Evolutionary conservation across 2,888 invertebrate species (phyloP).

Genomic region (Ecdyonurus torrentis): DNA sequence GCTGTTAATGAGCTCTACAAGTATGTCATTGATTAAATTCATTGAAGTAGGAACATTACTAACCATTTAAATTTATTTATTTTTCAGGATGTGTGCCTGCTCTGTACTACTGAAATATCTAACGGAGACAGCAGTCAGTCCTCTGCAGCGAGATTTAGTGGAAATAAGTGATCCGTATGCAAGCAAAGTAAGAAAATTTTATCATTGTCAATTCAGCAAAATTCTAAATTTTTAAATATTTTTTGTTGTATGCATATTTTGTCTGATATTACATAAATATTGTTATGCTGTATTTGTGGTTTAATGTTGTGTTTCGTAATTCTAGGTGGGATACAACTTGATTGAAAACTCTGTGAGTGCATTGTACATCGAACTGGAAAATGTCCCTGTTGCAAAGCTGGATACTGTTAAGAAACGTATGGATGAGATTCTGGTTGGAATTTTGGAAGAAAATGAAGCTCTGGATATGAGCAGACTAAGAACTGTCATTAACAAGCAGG

Average conservation of each 20-base stretch:
- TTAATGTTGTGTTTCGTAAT: too few species aligned
- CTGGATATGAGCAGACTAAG: conserved; percentile 62
- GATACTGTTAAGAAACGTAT: conserved; percentile 41
- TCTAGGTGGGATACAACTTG: conserved; percentile 47
- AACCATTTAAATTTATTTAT: not conserved
- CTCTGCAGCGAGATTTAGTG: conserved; percentile 65
- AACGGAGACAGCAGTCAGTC: conserved; percentile 73
- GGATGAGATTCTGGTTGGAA: conserved; percentile 28
- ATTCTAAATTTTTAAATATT: too few species aligned
- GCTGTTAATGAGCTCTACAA: conserved; percentile 32
- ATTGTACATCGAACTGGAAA: conserved; percentile 52
- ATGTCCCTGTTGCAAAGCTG: conserved; percentile 53
- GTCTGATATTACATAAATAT: not conserved
- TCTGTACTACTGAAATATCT: conserved; percentile 61
- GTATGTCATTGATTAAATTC: conserved; percentile 17
- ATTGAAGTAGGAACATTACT: not conserved
- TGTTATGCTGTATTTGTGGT: conserved; percentile 3
- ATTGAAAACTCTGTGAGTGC: conserved; percentile 55
- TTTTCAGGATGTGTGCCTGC: conserved; percentile 41
- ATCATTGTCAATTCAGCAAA: not conserved
- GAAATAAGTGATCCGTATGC: conserved; percentile 67
- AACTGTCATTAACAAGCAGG: conserved; percentile 50
- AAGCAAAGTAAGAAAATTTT: conserved; percentile 41
- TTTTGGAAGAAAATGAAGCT: conserved; percentile 28
- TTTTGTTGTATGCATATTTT: not conserved